Percentiles rank a stretch among this genome's conserved stretches.
phyloP scores from a whole-genome alignment of 2,797 vertebrate species.

The Gallirallus australis region DNA sequence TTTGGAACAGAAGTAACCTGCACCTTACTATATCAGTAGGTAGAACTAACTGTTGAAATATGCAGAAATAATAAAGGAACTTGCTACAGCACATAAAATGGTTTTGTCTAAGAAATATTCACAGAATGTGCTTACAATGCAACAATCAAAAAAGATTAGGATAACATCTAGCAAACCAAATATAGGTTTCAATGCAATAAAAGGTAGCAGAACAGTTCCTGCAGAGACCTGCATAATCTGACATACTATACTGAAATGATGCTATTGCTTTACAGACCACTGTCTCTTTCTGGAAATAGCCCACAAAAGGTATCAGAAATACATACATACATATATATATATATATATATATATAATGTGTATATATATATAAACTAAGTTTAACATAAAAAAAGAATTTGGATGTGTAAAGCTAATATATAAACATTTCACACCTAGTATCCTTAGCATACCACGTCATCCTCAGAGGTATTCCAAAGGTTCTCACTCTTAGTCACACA shows the following conservation, averaged over 20 bases:
- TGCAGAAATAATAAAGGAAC: background rate
- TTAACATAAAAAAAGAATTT: background rate
- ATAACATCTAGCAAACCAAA: background rate
- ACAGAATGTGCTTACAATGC: background rate
- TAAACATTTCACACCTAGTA: background rate
- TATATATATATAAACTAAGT: background rate
- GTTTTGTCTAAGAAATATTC: background rate
- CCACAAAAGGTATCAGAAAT: background rate
- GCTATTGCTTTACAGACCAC: background rate
- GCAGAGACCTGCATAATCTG: background rate
- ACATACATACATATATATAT: background rate
- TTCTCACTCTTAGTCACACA: background rate
- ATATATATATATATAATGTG: too few relatives aligned
- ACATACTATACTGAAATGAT: background rate
- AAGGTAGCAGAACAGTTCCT: background rate
- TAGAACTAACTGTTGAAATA: background rate
- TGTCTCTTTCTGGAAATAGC: background rate
- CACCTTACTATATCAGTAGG: background rate
- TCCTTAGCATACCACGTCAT: background rate
- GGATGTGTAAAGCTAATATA: background rate
- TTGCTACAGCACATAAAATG: background rate
- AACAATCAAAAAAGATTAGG: background rate
- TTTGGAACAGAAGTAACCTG: background rate
- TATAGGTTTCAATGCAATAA: background rate
- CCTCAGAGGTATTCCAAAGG: background rate